Base-by-base conservation (phyloP, 1,140 invertebrate genomes). In the Teleogryllus occipitalis region DNA sequence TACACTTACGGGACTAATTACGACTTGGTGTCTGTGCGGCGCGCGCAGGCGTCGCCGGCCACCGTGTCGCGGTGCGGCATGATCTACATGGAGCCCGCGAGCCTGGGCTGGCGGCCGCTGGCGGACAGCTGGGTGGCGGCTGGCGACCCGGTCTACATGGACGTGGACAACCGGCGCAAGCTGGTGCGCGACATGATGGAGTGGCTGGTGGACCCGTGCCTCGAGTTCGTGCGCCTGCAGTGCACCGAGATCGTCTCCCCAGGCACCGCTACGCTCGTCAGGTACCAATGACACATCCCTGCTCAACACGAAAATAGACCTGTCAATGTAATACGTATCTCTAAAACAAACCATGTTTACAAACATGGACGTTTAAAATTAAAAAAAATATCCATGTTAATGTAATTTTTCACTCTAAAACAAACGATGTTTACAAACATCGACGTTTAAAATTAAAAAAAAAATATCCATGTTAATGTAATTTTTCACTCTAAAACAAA, bases 41-140 rank as follows among this genome's bases (percentile, higher is more conserved):
- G 27, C 27, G 1, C 1, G 27, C 27, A 87, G 87, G 94, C 94
- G 0, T 95, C 94, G 0, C 96, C 96, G 15, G 96, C 96, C 47
- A 97, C 96, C 0, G 95, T 97, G 27, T 96, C 95, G 49, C 90
- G 96, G n/a, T 98, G 96, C 86, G 96, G 96, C 75, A 97, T 98
- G 95, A 96, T 98, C 81, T 97, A 97, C 84, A 92, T 97, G 88
- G 95, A 97, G 85, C 92, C 95, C 0, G 85, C 87, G 0, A 91
- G 91, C 5, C 86, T 97, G 12, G 93, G 93, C 4, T 93, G 92
- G 89, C 84, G 85, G 76, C 89, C 92, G 7, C 90, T 93, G 82
- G 88, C 94, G 8, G 90, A 91, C 80, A 96, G 93, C 0, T 97
- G 95, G 95, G 83, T 95, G 4, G 90, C 91, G 46, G 89, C 85